These are phyloP conservation scores for Drosophila leontia DNA, from an alignment of 1,140 invertebrate species.

Conservation along the genomic window DNA sequence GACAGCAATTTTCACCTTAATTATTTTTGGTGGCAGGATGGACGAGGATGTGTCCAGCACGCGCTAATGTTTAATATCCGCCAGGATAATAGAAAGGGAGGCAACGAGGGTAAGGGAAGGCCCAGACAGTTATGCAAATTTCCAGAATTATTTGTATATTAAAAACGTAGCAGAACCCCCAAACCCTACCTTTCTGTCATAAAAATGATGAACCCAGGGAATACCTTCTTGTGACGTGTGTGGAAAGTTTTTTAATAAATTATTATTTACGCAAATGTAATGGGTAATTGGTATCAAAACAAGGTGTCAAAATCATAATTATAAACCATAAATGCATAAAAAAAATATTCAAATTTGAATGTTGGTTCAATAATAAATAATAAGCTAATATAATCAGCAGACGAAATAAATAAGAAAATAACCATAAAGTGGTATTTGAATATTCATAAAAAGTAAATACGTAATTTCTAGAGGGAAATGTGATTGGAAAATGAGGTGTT, in stretches of 20 bases:
- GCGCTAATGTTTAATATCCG: constrained; percentile 83
- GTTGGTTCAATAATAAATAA: constrained; percentile 31
- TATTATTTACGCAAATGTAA: constrained; percentile 36
- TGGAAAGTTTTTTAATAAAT: constrained; percentile 27
- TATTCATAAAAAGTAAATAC: constrained; percentile 17
- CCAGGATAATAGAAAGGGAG: constrained; percentile 40
- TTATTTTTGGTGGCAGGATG: constrained; percentile 65
- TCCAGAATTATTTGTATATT: constrained; percentile 69
- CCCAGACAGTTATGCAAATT: constrained; percentile 81
- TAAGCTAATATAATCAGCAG: constrained; percentile 3
- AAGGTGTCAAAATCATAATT: constrained; percentile 33
- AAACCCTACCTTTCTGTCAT: neutral
- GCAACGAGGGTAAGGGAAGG: neutral
- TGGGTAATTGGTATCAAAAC: neutral
- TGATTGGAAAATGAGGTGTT: neutral
- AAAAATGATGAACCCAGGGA: constrained; percentile 34
- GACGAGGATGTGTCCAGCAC: constrained; percentile 67
- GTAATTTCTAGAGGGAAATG: neutral
- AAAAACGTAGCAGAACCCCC: constrained; percentile 36
- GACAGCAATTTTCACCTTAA: constrained; percentile 84
- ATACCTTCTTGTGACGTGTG: constrained; percentile 28
- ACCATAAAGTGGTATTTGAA: constrained; percentile 14
- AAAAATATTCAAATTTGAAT: constrained; percentile 27
- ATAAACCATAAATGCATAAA: constrained; percentile 8
- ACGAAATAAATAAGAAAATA: constrained; percentile 19